Conservation (phyloP, 1,140 invertebrate genomes). For the Chrysoperla carnea region DNA sequence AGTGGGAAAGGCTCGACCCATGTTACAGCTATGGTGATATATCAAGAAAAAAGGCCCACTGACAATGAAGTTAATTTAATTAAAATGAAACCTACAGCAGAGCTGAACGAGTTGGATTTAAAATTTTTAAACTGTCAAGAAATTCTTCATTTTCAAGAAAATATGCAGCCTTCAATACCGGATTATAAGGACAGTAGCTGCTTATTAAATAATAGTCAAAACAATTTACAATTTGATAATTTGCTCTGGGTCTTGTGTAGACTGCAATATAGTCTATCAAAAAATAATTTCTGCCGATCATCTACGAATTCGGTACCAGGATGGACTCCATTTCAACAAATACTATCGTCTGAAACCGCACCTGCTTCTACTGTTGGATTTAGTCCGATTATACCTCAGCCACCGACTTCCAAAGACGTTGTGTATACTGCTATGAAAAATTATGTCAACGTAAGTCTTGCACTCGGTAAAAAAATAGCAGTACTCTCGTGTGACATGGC, state of each 20-base stretch:
- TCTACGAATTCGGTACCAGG: conserved; percentile 6
- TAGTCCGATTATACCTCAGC: conserved; percentile 5
- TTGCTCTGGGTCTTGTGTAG: conserved; percentile 8
- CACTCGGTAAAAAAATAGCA: conserved; percentile 3
- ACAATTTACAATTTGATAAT: conserved; percentile 5
- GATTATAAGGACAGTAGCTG: conserved; percentile 6
- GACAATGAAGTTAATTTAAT: conserved; percentile 3
- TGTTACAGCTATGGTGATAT: conserved; percentile 7
- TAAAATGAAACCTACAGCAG: conserved; percentile 5
- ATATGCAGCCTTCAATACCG: neutral
- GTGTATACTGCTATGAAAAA: conserved; percentile 7
- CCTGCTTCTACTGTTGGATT: conserved; percentile 3
- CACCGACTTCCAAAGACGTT: conserved; percentile 1
- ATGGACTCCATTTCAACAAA: conserved; percentile 7
- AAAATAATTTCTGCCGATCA: conserved; percentile 4
- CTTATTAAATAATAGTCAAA: neutral
- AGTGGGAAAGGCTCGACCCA: conserved; percentile 6
- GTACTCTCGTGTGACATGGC: conserved; percentile 5
- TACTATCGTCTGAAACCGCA: conserved; percentile 6
- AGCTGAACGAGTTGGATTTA: conserved; percentile 4
- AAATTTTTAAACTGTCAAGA: conserved; percentile 3
- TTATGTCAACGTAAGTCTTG: conserved; percentile 6
- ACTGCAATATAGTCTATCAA: conserved; percentile 6
- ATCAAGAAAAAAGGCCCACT: conserved; percentile 2
- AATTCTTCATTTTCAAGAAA: neutral